Evolutionary conservation across 2,113 vertebrate species (phyloP).

Genomic region (Paramormyrops kingsleyae): DNA sequence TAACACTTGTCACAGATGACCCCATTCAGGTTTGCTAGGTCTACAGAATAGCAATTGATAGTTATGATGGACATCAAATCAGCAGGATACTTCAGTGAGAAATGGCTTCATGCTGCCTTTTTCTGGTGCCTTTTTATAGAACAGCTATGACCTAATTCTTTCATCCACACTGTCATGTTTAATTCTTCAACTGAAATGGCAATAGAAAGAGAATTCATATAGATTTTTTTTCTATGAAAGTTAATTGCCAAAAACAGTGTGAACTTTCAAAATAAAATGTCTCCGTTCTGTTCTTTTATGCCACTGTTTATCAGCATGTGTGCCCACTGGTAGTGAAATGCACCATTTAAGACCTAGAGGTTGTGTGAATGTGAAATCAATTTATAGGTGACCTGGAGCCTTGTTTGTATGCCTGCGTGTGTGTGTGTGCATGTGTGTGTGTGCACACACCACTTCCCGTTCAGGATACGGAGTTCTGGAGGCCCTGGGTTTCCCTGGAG

Average conservation of each 20-base stretch:
- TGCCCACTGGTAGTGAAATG: background rate
- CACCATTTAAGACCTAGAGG: background rate
- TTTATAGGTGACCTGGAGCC: background rate
- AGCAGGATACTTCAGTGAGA: background rate
- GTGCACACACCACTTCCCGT: background rate
- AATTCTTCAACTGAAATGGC: background rate
- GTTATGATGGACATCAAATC: background rate
- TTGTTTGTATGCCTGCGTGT: background rate
- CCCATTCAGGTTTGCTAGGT: background rate
- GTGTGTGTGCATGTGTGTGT: background rate
- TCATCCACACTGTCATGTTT: background rate
- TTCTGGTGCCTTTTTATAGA: background rate
- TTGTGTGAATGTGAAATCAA: background rate
- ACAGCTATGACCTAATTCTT: background rate
- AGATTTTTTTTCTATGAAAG: background rate
- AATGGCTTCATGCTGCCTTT: background rate
- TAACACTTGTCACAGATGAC: background rate
- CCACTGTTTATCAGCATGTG: background rate
- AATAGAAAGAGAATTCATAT: background rate
- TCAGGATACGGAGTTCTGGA: background rate
- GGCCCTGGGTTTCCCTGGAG: background rate
- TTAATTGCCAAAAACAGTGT: background rate
- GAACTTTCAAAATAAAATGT: background rate
- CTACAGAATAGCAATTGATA: background rate
- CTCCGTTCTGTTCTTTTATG: background rate